These are phyloP conservation scores for Trichacis sp. DNA, from an alignment of 2,888 invertebrate species.

Conservation along the genomic window DNA sequence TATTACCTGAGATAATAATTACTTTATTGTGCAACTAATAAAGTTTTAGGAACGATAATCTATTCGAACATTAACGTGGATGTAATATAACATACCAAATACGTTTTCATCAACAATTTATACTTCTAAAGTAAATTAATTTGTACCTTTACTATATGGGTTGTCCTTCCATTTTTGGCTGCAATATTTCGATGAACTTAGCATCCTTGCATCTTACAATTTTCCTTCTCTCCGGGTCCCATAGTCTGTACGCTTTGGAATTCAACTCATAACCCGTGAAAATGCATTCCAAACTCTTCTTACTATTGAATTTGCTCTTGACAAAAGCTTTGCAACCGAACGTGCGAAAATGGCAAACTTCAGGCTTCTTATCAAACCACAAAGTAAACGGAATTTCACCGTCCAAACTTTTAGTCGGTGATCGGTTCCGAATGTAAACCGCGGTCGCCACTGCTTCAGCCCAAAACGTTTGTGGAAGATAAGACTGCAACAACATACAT, in stretches of 20 bases:
- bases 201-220: conserved; percentile 29
- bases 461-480: conserved; percentile 46
- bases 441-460: conserved; percentile 47
- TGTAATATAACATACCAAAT: too few relatives aligned
- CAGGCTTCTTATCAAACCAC: conserved; percentile 19
- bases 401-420: conserved; percentile 26
- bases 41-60: too few relatives aligned
- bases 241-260: conserved; percentile 36
- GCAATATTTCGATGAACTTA: conserved; percentile 16
- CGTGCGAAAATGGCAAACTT: conserved; percentile 3
- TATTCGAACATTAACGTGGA: too few relatives aligned
- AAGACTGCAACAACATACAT: conserved; percentile 42
- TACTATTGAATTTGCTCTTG: conserved; percentile 14
- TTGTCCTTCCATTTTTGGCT: too few relatives aligned
- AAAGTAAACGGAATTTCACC: conserved; percentile 27
- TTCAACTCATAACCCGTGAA: conserved; percentile 35
- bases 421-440: conserved; percentile 37
- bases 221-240: conserved; percentile 20
- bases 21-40: too few relatives aligned
- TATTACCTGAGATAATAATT: too few relatives aligned
- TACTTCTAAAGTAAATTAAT: too few relatives aligned
- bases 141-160: too few relatives aligned
- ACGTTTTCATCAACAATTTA: too few relatives aligned
- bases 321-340: conserved; percentile 27
- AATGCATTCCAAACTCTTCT: conserved; percentile 20